Evolutionary conservation across 2,113 vertebrate genomes (phyloP).

Genomic region (Anguilla japonica): DNA sequence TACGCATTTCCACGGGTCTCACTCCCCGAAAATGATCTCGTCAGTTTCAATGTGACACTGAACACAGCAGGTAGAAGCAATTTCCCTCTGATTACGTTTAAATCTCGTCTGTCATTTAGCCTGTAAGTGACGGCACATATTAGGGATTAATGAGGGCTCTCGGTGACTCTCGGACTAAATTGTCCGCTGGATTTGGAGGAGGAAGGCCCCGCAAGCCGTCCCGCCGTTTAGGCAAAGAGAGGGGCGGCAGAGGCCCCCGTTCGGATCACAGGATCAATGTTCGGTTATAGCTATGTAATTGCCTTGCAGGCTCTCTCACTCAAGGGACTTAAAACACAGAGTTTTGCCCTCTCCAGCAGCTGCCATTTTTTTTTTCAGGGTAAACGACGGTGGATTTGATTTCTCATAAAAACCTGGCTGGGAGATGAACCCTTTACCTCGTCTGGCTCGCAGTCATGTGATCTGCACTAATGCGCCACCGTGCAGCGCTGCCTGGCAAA

Average conservation of each 20-base stretch:
- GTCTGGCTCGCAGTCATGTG: neutral
- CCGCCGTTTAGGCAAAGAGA: constrained; percentile 28
- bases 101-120: constrained; percentile 83
- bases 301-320: constrained; percentile 25
- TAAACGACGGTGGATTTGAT: too few species aligned
- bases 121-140: constrained; percentile 80
- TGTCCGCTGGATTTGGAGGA: constrained; percentile 65
- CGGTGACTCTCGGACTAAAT: constrained; percentile 73
- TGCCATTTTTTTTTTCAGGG: neutral
- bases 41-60: constrained; percentile 77
- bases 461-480: neutral
- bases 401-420: too few species aligned
- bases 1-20: constrained; percentile 61
- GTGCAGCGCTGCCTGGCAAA: neutral
- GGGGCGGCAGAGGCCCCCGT: constrained; percentile 34
- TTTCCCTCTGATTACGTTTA: constrained; percentile 88
- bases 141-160: constrained; percentile 80
- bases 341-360: neutral
- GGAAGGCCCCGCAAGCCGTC: constrained; percentile 29
- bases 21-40: constrained; percentile 73
- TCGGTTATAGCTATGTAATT: constrained; percentile 43
- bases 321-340: neutral
- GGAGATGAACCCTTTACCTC: too few species aligned
- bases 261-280: constrained; percentile 38
- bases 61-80: constrained; percentile 80